phyloP scores from a whole-genome alignment of 1,140 invertebrate genomes.

The Drosophila seguyi region DNA sequence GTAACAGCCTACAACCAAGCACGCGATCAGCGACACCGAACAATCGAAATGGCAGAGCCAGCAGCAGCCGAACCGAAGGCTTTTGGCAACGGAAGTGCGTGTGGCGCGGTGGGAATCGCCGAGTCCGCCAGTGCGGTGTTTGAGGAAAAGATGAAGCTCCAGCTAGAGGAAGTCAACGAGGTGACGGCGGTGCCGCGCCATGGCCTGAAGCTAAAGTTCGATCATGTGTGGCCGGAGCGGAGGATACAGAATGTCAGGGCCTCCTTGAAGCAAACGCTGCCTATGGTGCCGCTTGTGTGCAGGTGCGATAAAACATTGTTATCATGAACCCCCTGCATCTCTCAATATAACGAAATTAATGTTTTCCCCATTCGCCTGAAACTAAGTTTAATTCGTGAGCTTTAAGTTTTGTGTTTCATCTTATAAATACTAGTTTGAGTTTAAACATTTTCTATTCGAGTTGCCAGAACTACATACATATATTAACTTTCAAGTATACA shows the following conservation, averaged over 20 bases:
- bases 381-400: background rate
- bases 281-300: constrained; percentile 80
- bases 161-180: constrained; percentile 63
- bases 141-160: constrained; percentile 66
- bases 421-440: background rate
- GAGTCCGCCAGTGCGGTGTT: constrained; percentile 78
- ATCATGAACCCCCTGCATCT: background rate
- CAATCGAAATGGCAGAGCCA: constrained; percentile 44
- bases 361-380: too few species aligned
- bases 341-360: too few species aligned
- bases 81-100: constrained; percentile 45
- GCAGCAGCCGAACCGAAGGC: constrained; percentile 23
- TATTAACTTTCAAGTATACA: background rate
- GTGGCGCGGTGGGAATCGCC: constrained; percentile 19
- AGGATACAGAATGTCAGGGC: constrained; percentile 89
- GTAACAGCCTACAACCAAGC: background rate
- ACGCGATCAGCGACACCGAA: constrained; percentile 30
- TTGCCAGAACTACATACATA: background rate
- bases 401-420: background rate
- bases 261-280: constrained; percentile 87
- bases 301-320: constrained; percentile 59
- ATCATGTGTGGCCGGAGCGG: constrained; percentile 91
- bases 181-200: constrained; percentile 86
- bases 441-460: background rate
- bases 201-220: constrained; percentile 90